A percentile compares a stretch with the other conserved stretches of the same genome.
Evolutionary conservation across 2,888 invertebrate species (phyloP).

Genomic region (Panzeria rudis): DNA sequence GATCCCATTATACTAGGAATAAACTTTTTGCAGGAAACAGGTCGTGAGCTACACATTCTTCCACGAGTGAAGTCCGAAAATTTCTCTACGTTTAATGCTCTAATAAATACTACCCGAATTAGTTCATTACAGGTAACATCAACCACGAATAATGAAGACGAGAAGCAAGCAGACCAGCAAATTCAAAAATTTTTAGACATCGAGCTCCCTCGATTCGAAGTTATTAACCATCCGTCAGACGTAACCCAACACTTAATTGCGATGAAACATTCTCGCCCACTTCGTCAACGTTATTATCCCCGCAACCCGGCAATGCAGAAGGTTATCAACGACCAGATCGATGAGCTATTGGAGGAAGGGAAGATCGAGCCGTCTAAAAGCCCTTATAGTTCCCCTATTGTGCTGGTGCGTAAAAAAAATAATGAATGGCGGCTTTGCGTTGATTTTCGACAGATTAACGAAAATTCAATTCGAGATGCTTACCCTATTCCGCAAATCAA

Average conservation of each 20-base stretch:
- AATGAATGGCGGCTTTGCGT: conserved; percentile 32
- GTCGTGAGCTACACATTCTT: too few relatives aligned
- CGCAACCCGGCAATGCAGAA: too few relatives aligned
- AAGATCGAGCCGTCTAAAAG: conserved; percentile 37
- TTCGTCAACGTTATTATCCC: neutral
- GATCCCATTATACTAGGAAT: too few relatives aligned
- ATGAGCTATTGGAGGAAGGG: neutral
- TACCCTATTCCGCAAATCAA: conserved; percentile 11
- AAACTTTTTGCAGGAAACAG: too few relatives aligned
- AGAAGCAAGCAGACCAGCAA: neutral
- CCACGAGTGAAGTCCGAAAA: too few relatives aligned
- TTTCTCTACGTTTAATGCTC: neutral
- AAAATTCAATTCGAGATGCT: neutral
- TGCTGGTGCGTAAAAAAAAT: conserved; percentile 23
- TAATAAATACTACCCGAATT: neutral
- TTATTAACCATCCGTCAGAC: neutral
- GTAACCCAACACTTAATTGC: conserved; percentile 11
- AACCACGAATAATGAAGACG: neutral
- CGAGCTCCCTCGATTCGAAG: neutral
- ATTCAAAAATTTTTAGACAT: neutral
- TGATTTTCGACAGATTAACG: neutral
- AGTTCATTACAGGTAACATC: neutral
- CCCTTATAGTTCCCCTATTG: conserved; percentile 39
- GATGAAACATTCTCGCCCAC: neutral
- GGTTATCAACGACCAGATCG: conserved; percentile 35